Evolutionary conservation across 2,888 invertebrate genomes (phyloP).

Genomic region (Aelia acuminata): DNA sequence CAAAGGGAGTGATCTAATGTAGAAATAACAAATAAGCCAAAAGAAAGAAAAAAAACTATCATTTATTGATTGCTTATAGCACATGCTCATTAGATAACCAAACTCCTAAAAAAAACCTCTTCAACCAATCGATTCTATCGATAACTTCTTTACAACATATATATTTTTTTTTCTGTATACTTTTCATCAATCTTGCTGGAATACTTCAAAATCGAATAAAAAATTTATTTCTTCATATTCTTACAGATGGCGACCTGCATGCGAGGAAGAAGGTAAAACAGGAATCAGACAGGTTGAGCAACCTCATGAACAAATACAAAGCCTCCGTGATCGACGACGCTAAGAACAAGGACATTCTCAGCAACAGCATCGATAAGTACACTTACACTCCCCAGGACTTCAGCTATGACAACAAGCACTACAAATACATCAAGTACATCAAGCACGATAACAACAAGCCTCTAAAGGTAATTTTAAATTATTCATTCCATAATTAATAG

Average conservation of each 20-base stretch:
- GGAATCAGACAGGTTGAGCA: slow-evolving; percentile 72
- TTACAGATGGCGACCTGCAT: slow-evolving; percentile 66
- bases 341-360: slow-evolving; percentile 63
- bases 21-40: no score
- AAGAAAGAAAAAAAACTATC: no score
- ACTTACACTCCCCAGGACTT: slow-evolving; percentile 82
- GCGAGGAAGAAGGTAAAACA: slow-evolving; percentile 73
- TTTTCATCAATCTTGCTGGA: not conserved
- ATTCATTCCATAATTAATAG: not conserved
- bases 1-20: no score
- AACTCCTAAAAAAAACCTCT: no score
- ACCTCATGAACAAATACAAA: slow-evolving; percentile 77
- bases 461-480: slow-evolving; percentile 61
- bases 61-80: no score
- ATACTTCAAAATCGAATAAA: not conserved
- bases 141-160: no score
- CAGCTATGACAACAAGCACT: slow-evolving; percentile 84
- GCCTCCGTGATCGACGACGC: slow-evolving; percentile 73
- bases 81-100: no score
- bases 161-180: no score
- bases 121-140: no score
- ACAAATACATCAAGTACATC: slow-evolving; percentile 83
- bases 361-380: slow-evolving; percentile 69
- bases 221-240: slow-evolving; percentile 16
- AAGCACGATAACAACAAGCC: slow-evolving; percentile 79